These are phyloP conservation scores for Odocoileus virginianus DNA, from an alignment of 2,113 vertebrate genomes.

Conservation along the genomic window DNA sequence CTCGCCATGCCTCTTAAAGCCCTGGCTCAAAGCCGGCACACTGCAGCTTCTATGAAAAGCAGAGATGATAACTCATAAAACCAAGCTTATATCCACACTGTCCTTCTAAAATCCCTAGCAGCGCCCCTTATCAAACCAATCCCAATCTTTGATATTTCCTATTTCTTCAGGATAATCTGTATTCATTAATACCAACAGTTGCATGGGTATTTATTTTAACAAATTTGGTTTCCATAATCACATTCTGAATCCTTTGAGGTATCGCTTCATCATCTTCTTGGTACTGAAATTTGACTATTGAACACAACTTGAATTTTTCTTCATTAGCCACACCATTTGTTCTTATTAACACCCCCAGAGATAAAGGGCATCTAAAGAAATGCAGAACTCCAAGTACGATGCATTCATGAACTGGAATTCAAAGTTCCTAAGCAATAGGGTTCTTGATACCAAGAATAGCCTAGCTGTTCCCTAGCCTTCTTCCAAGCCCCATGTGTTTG, in stretches of 20 bases:
- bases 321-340: conserved; percentile 34
- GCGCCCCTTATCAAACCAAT: neutral
- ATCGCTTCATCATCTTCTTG: neutral
- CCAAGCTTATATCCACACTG: neutral
- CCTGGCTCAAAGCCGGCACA: neutral
- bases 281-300: neutral
- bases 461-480: conserved; percentile 66
- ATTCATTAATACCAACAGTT: neutral
- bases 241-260: neutral
- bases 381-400: conserved; percentile 29
- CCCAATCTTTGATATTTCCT: neutral
- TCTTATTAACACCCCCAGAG: conserved; percentile 28
- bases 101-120: neutral
- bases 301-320: conserved; percentile 2
- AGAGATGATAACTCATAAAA: neutral
- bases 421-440: conserved; percentile 60
- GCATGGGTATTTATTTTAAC: neutral
- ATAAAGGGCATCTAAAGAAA: conserved; percentile 26
- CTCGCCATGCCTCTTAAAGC: neutral
- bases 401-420: conserved; percentile 23
- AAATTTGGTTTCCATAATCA: neutral
- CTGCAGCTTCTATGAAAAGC: neutral
- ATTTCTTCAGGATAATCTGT: conserved; percentile 35
- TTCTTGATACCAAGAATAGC: conserved; percentile 62
- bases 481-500: conserved; percentile 80